These are phyloP conservation scores for Gortyna flavago DNA, from an alignment of 2,888 invertebrate species.

Conservation along the genomic window DNA sequence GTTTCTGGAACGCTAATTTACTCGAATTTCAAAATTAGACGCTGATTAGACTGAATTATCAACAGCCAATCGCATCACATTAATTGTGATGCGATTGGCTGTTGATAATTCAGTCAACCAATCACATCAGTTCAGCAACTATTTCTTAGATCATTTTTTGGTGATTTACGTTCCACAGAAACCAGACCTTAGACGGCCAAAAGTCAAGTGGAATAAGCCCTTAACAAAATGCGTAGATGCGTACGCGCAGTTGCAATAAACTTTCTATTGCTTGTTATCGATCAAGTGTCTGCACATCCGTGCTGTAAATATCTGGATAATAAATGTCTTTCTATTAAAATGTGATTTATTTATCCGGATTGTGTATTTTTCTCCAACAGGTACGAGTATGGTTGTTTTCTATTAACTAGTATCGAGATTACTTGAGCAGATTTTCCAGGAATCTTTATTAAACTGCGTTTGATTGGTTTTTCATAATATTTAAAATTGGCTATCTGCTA, in stretches of 20 bases:
- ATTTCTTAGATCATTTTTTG: neutral
- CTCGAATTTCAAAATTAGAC: neutral
- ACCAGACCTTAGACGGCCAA: too few relatives aligned
- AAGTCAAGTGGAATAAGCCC: neutral
- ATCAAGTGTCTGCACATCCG: constrained; percentile 46
- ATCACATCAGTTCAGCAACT: neutral
- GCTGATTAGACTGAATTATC: too few relatives aligned
- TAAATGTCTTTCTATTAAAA: constrained; percentile 51
- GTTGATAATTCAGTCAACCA: neutral
- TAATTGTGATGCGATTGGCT: neutral
- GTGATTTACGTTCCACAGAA: too few relatives aligned
- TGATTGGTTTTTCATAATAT: neutral
- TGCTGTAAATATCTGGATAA: constrained; percentile 42
- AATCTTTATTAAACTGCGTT: neutral
- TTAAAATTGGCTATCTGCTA: constrained; percentile 3
- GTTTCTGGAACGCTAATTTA: neutral
- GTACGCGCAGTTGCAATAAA: constrained; percentile 39
- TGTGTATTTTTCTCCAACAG: constrained; percentile 18
- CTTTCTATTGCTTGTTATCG: constrained; percentile 52
- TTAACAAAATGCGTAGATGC: constrained; percentile 38
- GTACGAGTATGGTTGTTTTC: neutral
- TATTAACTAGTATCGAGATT: constrained; percentile 3
- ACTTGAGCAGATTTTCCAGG: constrained; percentile 10
- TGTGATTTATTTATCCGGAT: constrained; percentile 43
- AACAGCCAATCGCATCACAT: too few relatives aligned